Evolutionary conservation across 23 tunicate genomes (phyloP).

Genomic region (Halocynthia roretzi): DNA sequence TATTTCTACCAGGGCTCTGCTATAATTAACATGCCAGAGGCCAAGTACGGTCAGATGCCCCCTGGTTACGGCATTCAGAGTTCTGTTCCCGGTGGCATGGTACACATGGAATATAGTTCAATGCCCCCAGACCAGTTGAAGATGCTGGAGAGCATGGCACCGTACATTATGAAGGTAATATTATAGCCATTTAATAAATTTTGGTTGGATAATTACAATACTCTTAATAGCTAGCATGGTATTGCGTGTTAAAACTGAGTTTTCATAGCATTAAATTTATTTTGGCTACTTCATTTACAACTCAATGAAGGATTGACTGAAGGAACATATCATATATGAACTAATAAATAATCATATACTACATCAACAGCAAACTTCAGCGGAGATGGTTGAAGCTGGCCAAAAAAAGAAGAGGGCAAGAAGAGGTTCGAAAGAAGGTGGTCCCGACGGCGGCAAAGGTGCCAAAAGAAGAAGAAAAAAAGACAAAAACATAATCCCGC

Average conservation of each 20-base stretch:
- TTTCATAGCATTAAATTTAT: no score
- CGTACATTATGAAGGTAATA: slow-evolving; percentile 15
- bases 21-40: neutral
- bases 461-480: slow-evolving; percentile 35
- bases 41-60: neutral
- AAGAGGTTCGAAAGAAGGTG: slow-evolving; percentile 35
- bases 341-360: no score
- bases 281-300: no score
- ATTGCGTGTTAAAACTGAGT: no score
- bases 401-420: slow-evolving; percentile 62
- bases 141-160: slow-evolving; percentile 12
- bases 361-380: neutral
- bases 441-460: slow-evolving; percentile 46
- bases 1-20: neutral
- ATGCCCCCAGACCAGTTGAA: slow-evolving; percentile 22
- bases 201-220: no score
- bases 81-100: no score
- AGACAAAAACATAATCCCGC: slow-evolving; percentile 12
- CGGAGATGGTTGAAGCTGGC: slow-evolving; percentile 11
- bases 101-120: no score
- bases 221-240: no score
- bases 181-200: neutral
- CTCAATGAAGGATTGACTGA: no score
- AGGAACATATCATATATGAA: no score
- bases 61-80: no score